Conservation (phyloP, 2,113 vertebrate genomes). For the Cavia porcellus region DNA sequence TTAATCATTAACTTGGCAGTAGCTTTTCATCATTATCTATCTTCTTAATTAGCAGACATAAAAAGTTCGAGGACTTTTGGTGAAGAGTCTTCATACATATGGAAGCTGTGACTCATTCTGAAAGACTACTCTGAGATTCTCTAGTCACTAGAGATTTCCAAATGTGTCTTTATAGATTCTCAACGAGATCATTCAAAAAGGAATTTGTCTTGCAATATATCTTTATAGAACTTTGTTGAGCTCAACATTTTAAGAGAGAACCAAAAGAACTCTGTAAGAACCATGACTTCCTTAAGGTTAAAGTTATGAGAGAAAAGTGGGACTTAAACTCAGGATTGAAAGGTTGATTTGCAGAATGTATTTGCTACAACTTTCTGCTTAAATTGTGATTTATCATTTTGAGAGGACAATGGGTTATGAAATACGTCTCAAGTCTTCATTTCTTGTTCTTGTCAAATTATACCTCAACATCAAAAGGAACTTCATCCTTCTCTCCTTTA, state of each 20-base stretch:
- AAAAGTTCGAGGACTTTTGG: slow-evolving; percentile 24
- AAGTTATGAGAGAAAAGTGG: slow-evolving; percentile 45
- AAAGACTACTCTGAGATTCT: slow-evolving; percentile 32
- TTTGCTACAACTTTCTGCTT: slow-evolving; percentile 53
- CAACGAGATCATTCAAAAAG: not conserved
- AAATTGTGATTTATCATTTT: slow-evolving; percentile 21
- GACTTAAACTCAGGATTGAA: not conserved
- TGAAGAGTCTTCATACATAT: not conserved
- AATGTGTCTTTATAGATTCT: slow-evolving; percentile 15
- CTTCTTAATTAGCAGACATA: not conserved
- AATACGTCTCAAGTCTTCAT: not conserved
- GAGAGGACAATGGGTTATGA: slow-evolving; percentile 47
- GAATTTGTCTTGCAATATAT: slow-evolving; percentile 8
- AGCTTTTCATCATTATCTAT: not conserved
- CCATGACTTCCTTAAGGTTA: slow-evolving; percentile 17
- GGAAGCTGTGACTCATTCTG: not conserved
- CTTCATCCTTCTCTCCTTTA: not conserved
- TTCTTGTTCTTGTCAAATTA: slow-evolving; percentile 28
- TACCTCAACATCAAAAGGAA: not conserved
- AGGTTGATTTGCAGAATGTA: not conserved
- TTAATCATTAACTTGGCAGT: slow-evolving; percentile 25
- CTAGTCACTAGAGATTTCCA: slow-evolving; percentile 12
- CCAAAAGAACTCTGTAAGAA: not conserved
- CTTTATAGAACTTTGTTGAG: slow-evolving; percentile 8
- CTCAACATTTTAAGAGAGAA: slow-evolving; percentile 15